Conservation (phyloP, 2,888 invertebrate genomes). For the Beris chalybata region DNA sequence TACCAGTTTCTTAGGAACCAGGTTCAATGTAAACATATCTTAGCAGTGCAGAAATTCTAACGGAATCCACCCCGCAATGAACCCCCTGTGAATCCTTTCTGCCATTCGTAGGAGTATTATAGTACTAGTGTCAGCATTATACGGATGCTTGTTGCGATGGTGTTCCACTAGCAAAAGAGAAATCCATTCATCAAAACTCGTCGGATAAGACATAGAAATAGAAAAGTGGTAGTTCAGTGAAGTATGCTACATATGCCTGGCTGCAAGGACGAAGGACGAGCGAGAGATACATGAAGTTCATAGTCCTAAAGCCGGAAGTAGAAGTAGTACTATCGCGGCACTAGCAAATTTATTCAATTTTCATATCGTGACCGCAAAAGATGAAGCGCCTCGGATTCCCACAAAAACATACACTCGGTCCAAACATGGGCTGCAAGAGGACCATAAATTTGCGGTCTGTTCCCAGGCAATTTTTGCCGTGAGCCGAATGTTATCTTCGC, state of each 20-base stretch:
- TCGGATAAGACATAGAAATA: slow-evolving; percentile 32
- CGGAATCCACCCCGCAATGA: too few relatives aligned
- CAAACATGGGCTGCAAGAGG: background rate
- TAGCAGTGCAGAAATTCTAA: too few relatives aligned
- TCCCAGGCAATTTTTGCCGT: slow-evolving; percentile 11
- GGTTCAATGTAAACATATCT: too few relatives aligned
- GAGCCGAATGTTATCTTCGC: slow-evolving; percentile 14
- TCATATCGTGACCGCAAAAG: slow-evolving; percentile 32
- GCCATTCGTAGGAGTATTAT: too few relatives aligned
- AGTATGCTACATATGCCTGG: background rate
- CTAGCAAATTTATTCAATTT: slow-evolving; percentile 36
- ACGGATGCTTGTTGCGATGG: too few relatives aligned
- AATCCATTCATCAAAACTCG: slow-evolving; percentile 36
- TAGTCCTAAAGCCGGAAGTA: background rate
- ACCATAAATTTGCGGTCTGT: slow-evolving; percentile 25
- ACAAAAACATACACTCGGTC: slow-evolving; percentile 6
- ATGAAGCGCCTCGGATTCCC: slow-evolving; percentile 11
- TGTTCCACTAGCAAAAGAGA: too few relatives aligned
- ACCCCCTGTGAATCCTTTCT: too few relatives aligned
- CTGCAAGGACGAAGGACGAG: background rate
- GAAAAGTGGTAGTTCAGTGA: slow-evolving; percentile 32
- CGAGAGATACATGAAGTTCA: too few relatives aligned
- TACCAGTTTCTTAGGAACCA: too few relatives aligned
- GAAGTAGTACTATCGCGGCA: slow-evolving; percentile 28
- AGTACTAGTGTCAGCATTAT: too few relatives aligned